A percentile compares a stretch with the other conserved stretches of the same genome.
Evolutionary conservation across 35 echinoderm and acorn worm genomes (phyloP).

Genomic region (Strongylocentrotus purpuratus): DNA sequence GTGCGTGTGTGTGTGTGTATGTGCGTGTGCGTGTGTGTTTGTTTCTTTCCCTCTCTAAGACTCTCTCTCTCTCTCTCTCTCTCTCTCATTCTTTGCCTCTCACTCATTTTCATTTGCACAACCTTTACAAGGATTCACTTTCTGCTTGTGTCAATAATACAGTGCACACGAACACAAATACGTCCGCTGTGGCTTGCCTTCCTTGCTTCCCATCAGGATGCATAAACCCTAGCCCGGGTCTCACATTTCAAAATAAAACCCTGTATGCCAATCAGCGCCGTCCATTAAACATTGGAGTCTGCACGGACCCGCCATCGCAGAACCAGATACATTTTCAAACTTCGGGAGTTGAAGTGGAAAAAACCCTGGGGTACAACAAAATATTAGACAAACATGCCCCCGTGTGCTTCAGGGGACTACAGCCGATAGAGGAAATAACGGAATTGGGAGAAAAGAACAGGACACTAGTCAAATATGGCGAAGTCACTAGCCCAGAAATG

Average conservation of each 20-base stretch:
- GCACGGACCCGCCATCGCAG: neutral
- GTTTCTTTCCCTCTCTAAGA: too few species aligned
- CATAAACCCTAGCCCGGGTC: neutral
- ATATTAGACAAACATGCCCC: neutral
- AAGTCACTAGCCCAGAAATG: neutral
- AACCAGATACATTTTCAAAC: neutral
- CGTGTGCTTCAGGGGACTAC: neutral
- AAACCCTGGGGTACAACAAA: neutral
- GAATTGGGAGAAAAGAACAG: neutral
- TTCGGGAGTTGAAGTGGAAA: neutral
- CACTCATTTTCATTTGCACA: neutral
- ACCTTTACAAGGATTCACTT: neutral
- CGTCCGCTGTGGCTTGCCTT: neutral
- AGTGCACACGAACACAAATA: neutral
- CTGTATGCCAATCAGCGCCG: neutral
- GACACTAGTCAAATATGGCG: neutral
- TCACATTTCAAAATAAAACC: neutral
- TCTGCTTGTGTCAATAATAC: neutral
- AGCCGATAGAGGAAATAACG: neutral
- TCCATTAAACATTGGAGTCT: neutral
- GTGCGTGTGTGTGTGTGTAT: too few species aligned
- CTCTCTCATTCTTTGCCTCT: neutral
- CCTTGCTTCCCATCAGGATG: neutral
- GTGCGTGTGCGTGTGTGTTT: too few species aligned
- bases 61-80: too few species aligned